Evolutionary conservation across 2,797 vertebrate species (phyloP).

Genomic region (Strix occidentalis): DNA sequence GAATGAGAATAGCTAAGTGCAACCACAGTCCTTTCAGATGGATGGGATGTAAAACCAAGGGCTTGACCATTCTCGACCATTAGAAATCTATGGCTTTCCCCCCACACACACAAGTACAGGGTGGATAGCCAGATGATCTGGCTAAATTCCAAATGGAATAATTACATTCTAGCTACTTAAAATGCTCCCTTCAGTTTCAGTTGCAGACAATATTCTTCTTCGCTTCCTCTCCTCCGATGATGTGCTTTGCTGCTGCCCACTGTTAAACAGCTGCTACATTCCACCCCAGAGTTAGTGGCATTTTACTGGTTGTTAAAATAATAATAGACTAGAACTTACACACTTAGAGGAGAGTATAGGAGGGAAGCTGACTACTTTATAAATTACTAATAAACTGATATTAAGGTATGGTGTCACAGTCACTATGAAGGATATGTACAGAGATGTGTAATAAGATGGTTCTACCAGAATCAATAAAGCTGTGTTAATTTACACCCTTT

Average conservation of each 20-base stretch:
- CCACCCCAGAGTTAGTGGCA: neutral
- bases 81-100: neutral
- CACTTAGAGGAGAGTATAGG: neutral
- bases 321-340: neutral
- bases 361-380: neutral
- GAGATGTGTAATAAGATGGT: neutral
- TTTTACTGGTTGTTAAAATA: neutral
- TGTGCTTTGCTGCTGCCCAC: neutral
- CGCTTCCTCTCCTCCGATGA: rapidly evolving
- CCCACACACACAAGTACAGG: neutral
- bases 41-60: neutral
- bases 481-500: neutral
- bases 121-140: neutral
- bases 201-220: neutral
- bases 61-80: neutral
- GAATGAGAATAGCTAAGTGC: neutral
- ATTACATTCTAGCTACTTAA: neutral
- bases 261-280: neutral
- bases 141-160: slow-evolving; percentile 8
- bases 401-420: neutral
- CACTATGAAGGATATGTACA: neutral
- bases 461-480: neutral
- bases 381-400: neutral
- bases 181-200: slow-evolving; percentile 4
- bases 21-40: neutral